Evolutionary conservation across 2,113 vertebrate species (phyloP).

Genomic region (Nothobranchius kuhntae): DNA sequence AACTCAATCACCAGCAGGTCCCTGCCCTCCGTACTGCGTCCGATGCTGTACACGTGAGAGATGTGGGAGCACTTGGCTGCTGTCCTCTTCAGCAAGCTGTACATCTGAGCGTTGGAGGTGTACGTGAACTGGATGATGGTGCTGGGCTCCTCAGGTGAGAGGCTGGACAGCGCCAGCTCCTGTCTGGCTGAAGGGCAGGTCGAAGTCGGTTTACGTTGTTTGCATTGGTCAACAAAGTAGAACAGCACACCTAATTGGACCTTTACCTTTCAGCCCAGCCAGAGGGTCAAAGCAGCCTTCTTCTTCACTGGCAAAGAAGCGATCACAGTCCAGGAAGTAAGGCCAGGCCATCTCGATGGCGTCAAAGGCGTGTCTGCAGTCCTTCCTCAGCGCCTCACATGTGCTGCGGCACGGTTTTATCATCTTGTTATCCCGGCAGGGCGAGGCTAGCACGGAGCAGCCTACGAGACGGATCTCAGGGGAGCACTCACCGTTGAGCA

Average conservation of each 20-base stretch:
- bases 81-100: conserved; percentile 84
- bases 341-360: conserved; percentile 97
- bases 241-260: neutral
- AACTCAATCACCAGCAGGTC: conserved; percentile 95
- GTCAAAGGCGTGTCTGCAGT: conserved; percentile 89
- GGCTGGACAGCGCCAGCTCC: conserved; percentile 68
- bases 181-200: conserved; percentile 75
- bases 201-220: neutral
- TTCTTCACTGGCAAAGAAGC: conserved; percentile 84
- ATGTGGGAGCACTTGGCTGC: conserved; percentile 88
- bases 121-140: conserved; percentile 89
- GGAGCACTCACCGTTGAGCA: conserved; percentile 93
- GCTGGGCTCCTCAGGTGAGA: conserved; percentile 77
- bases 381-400: conserved; percentile 84
- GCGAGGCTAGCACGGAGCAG: conserved; percentile 90
- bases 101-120: conserved; percentile 90
- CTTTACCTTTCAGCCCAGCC: conserved; percentile 83
- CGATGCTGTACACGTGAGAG: conserved; percentile 91
- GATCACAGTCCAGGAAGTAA: conserved; percentile 93
- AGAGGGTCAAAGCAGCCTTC: conserved; percentile 92
- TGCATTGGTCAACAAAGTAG: neutral
- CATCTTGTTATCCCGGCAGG: conserved; percentile 77
- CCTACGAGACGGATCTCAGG: conserved; percentile 91
- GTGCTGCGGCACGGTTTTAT: conserved; percentile 87
- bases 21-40: conserved; percentile 90